These are phyloP conservation scores for Drosophila mercatorum DNA, from an alignment of 2,888 invertebrate genomes.

Conservation along the genomic window DNA sequence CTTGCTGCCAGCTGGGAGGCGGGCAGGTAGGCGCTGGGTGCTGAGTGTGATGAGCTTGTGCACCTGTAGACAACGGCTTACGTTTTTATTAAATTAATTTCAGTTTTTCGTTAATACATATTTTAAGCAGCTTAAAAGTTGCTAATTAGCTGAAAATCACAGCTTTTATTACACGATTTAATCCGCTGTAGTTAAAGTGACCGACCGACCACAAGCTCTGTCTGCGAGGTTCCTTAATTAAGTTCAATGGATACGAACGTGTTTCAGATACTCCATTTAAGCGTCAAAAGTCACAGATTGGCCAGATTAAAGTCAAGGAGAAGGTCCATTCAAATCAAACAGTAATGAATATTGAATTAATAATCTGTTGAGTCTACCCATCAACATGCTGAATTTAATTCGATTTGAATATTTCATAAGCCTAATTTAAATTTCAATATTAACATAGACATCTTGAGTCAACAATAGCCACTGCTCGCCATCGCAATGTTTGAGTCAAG, in stretches of 20 bases:
- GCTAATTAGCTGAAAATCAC: constrained; percentile 55
- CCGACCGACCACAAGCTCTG: neutral
- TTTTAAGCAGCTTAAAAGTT: constrained; percentile 63
- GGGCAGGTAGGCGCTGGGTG: neutral
- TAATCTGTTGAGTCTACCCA: constrained; percentile 1
- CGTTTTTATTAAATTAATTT: constrained; percentile 34
- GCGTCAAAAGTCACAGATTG: neutral
- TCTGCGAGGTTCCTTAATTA: constrained; percentile 27
- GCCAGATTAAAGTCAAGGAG: neutral
- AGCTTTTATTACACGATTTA: constrained; percentile 23
- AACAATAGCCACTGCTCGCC: constrained; percentile 23
- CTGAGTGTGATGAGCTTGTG: neutral
- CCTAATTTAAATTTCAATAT: constrained; percentile 32
- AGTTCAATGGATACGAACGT: neutral
- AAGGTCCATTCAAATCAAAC: neutral
- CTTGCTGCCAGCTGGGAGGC: neutral
- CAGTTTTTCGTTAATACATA: constrained; percentile 21
- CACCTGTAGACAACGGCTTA: constrained; percentile 3
- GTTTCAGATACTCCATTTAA: constrained; percentile 3
- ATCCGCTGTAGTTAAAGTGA: neutral
- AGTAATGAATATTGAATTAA: neutral
- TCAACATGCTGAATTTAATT: neutral
- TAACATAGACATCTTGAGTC: constrained; percentile 15
- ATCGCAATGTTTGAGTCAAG: constrained; percentile 13
- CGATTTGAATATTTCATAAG: constrained; percentile 27